Evolutionary conservation across 37 sponge, comb jelly and placozoan genomes (phyloP), one percentile per base, ranked within the genome.

Genomic region (Haliclona indistincta): DNA sequence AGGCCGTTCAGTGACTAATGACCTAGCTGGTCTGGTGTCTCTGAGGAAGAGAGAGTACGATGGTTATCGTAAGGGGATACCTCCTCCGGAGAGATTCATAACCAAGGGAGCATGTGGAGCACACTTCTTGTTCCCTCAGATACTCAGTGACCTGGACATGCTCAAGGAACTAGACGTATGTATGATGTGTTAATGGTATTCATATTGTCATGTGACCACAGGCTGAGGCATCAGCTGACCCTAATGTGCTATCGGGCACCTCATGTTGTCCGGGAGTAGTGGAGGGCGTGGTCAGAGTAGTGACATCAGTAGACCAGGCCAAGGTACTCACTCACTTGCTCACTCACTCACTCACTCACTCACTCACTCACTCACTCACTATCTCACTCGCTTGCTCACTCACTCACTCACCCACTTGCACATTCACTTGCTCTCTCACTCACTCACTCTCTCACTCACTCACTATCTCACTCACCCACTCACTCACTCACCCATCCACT

Each of bases 191-290:
- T 35, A 28, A 10, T 20, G 7, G 41, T 67, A 35, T 35, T 4
- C 10, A 36, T 19, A 19, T 67, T 8, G 17, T 6, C 20, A 19
- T 67, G 42, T 28, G 6, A 26, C 64, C 6, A 15, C 45, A 88
- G 89, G 37, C 64, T 17, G 89, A 88, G 36, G 88, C 84, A 17
- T 79, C 94, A 0, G 71, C 86, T 20, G 94, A 93, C 45, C 94
- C 94, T 32, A 81, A 88, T 54, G 76, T 85, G 0, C 62, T 93
- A 47, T 64, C 40, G 26, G 94, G 94, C 5, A 81, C 78, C 19
- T 83, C 94, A 0, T 93, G 94, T 68, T 93, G 89, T 73, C 94
- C 94, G 22, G 94, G 94, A 3, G 79, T 84, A n/a, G 89, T 93
- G 64, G 81, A 80, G 60, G 89, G 89, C 2, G 61, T 47, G 22